Base-by-base conservation (phyloP, 2,888 invertebrate genomes). In the Lasioglossum morio region DNA sequence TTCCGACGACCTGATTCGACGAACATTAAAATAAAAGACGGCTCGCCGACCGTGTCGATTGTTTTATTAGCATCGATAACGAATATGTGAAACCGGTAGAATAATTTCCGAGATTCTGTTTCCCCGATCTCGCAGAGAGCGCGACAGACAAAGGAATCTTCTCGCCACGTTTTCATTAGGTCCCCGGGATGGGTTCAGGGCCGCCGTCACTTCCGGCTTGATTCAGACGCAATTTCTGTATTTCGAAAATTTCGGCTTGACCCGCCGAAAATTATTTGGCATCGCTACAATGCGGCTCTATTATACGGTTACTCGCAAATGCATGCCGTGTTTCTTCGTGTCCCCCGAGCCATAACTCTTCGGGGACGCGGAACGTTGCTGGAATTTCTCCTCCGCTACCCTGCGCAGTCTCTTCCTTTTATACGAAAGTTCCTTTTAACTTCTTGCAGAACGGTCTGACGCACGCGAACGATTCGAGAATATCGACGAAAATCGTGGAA, bases 241-340 rank as follows among this genome's bases (percentile, higher is more conserved):
- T 86, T 86, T 85, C 87, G 86, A 82, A 87, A 85, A 82, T 74
- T 86, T 72, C 66, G 40, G 63, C 70, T 72, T 75, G 85, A 78
- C 82, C 89, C 84, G 19, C 73, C 81, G 48, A 83, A 88, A 89
- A 89, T 89, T 86, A 89, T 89, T 79, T 72, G 86, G 80, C 83
- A 81, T 85, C 80, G 89, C 82, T 84, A 86, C 89, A 84, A 82
- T 79, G 86, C 78, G 30, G 81, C 81, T 80, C 89, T 83, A 86
- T 88, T 89, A 88, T 88, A 89, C 82, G 89, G 81, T 88, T 85
- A 86, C 88, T 89, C 89, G 88, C 86, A 84, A 90, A 90, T 90
- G 90, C 89, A 90, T 88, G 86, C 87, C 89, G 88, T 88, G 90
- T 87, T 89, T 90, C 90, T 89, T 86, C 87, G 86, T 80, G 86